Percentiles rank a stretch among this genome's conserved stretches.
These are phyloP conservation scores for Ceratotherium simum DNA, from an alignment of 2,113 vertebrate genomes.

Conservation along the genomic window DNA sequence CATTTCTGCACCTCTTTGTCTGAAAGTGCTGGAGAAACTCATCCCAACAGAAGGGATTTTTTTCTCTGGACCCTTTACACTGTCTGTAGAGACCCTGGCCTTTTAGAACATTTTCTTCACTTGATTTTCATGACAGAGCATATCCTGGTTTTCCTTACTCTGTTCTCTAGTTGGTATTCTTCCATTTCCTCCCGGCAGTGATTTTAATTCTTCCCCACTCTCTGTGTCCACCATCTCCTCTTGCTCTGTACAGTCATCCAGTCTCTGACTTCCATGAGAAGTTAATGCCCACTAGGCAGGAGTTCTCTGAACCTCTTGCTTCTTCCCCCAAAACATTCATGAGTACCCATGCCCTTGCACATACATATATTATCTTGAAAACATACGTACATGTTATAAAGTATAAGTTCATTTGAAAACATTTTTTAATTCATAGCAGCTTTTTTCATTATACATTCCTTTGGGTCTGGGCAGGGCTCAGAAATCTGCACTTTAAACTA, in stretches of 20 bases:
- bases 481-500: background rate
- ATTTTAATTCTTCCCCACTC: background rate
- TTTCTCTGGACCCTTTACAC: background rate
- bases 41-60: background rate
- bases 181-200: background rate
- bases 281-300: background rate
- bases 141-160: background rate
- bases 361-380: background rate
- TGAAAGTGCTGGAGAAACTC: background rate
- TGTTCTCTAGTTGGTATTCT: background rate
- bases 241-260: background rate
- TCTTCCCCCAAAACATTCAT: background rate
- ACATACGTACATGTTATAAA: background rate
- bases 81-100: accelerated
- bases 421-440: background rate
- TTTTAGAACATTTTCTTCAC: background rate
- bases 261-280: background rate
- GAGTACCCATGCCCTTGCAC: background rate
- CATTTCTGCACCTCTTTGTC: background rate
- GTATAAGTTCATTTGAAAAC: background rate
- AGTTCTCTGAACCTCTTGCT: background rate
- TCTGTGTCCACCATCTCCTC: background rate
- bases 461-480: background rate
- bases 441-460: background rate
- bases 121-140: background rate